phyloP scores from a whole-genome alignment of 2,888 invertebrate genomes.

The Spisula subtruncata region DNA sequence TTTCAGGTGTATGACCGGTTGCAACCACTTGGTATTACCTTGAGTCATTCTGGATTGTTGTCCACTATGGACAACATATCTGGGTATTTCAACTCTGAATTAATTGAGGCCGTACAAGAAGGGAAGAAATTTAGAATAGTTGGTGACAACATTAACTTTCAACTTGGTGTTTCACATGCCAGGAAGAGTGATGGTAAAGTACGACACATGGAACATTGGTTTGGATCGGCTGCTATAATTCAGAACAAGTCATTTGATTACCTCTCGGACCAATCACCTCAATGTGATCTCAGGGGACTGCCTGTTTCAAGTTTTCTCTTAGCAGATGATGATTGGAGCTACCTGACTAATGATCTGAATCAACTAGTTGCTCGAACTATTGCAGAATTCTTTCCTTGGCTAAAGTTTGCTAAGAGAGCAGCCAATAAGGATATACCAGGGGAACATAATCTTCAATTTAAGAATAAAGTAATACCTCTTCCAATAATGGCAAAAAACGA shows the following conservation, averaged over 20 bases:
- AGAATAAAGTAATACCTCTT: too few species aligned
- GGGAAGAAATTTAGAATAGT: neutral
- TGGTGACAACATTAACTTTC: neutral
- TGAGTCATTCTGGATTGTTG: neutral
- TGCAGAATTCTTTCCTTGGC: too few species aligned
- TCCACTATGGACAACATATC: neutral
- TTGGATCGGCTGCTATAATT: neutral
- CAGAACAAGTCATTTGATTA: neutral
- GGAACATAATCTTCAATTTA: too few species aligned
- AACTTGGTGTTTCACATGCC: neutral
- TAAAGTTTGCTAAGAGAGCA: too few species aligned
- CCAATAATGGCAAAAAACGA: too few species aligned
- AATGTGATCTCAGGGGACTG: too few species aligned
- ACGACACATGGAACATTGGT: neutral
- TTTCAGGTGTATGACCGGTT: constrained; percentile 11
- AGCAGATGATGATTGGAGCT: too few species aligned
- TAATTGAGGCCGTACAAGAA: neutral
- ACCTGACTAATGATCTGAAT: too few species aligned
- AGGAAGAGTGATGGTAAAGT: neutral
- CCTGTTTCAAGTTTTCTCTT: too few species aligned
- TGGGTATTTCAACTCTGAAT: neutral
- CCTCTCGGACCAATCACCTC: neutral
- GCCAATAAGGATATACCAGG: too few species aligned
- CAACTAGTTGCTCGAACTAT: too few species aligned
- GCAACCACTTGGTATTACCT: neutral